Base-by-base conservation (phyloP, 2,888 invertebrate genomes). In the Brachyptera risi region DNA sequence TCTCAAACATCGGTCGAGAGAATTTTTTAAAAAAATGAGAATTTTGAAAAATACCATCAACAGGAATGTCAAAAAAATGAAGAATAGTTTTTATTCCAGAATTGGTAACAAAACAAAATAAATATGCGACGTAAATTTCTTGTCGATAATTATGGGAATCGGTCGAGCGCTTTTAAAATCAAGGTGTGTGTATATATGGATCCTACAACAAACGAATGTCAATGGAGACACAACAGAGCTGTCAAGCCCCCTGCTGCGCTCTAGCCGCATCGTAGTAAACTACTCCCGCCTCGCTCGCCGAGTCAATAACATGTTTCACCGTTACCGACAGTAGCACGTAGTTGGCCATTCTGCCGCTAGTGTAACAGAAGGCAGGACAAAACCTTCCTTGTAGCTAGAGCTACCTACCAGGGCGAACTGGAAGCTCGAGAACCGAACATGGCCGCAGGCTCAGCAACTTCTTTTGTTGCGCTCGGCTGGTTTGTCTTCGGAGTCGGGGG, bases 251-350 rank as follows among this genome's bases (percentile, higher is more conserved):
- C 31, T 31, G 19, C 44, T 19, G 44, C 40, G 44, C 44, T 44
- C 44, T 44, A 44, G 44, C 3, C 15, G 40, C 40, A 17, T 15
- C 3, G 13, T 44, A 7, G 17, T 15, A 40, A 40, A 9, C 44
- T 3, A 44, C 31, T 11, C 7, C 31, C 5, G 31, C 31, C 11
- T 31, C 31, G n/a, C n/a, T 31, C 31, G 11, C 7, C 11, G 7
- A 11, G 31, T 31, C 31, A 44, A 17, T 4, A 44, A 17, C 21
- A 19, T 4, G 44, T 44, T 40, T 9, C 7, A 7, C 5, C 40
- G 17, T 19, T 44, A 44, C 44, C 44, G 44, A 44, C 44, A 44
- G 44, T 44, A 44, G 44, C 44, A 44, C n/a, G 44, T 15, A 21
- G 44, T 44, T 44, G 11, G 2, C n/a, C 19, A 11, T 11, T 44